Evolutionary conservation across 2,888 invertebrate species (phyloP).

Genomic region (Drosophila lacicola): DNA sequence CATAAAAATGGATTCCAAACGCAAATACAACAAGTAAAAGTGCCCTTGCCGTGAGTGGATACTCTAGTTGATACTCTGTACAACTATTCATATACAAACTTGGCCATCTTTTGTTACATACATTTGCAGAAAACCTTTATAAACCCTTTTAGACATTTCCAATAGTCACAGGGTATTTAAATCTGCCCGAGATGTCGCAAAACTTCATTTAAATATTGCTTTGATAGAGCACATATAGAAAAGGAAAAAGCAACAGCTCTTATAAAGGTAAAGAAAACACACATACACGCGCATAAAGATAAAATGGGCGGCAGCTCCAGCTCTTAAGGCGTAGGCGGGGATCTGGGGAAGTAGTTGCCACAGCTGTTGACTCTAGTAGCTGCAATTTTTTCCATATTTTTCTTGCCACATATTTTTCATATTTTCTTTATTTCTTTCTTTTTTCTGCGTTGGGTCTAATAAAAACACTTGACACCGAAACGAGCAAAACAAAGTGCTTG

Average conservation of each 20-base stretch:
- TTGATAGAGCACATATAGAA: constrained; percentile 31
- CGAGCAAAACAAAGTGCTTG: constrained; percentile 57
- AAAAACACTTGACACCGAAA: constrained; percentile 75
- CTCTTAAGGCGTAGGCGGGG: constrained; percentile 3
- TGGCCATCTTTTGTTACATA: not conserved
- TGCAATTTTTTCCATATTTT: constrained; percentile 34
- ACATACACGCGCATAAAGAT: constrained; percentile 24
- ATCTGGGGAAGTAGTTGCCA: constrained; percentile 7
- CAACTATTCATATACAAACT: not conserved
- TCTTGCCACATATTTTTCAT: constrained; percentile 27
- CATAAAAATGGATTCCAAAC: constrained; percentile 12
- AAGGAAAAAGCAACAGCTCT: constrained; percentile 44
- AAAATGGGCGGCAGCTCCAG: constrained; percentile 40
- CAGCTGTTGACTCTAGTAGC: constrained; percentile 50
- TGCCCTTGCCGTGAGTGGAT: not conserved
- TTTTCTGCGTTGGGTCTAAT: constrained; percentile 49
- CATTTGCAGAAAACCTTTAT: not conserved
- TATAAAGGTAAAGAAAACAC: constrained; percentile 13
- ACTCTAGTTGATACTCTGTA: not conserved
- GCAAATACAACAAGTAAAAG: not conserved
- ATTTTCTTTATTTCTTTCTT: constrained; percentile 14
- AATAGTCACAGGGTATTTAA: constrained; percentile 4
- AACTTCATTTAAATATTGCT: constrained; percentile 56
- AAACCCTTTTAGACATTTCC: not conserved
- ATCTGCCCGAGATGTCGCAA: constrained; percentile 24